Base-by-base conservation (phyloP, 2,888 invertebrate genomes). In the Amphimallon solstitiale region DNA sequence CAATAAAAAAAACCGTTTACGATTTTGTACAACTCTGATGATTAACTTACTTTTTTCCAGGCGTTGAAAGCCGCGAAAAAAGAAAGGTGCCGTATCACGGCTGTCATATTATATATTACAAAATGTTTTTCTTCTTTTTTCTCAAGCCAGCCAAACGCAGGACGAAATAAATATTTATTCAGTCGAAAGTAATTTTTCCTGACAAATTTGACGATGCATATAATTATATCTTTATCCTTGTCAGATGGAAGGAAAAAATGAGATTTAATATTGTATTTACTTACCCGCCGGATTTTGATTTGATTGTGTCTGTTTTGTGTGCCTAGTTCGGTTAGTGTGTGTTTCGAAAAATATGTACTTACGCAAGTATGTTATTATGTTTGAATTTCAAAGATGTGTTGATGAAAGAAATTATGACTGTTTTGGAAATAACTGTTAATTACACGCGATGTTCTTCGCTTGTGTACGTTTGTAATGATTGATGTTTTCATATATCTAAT, bases 161-260 rank as follows among this genome's bases (percentile, higher is more conserved):
- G 52, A 37, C 52, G 52, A 37, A 37, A 37, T 52, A 52, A 52
- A 52, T 52, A 52, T 52, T 52, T 52, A 52, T 52, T 52, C 52
- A 52, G 19, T 52, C 35, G 52, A 52, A 52, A 52, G 35, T 52
- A 52, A 52, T 52, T 37, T 52, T 37, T 10, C 35, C 52, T 52
- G 52, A 52, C 52, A 52, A 17, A 37, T 17, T 37, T 52, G 52
- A 52, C 52, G 52, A 37, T 19, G 52, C 19, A 15, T 15, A 19
- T 52, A 52, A 52, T 52, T 52, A 52, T 52, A 17, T 52, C 35
- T 52, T 52, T 52, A 52, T 52, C 52, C 35, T 35, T 35, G 52
- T 52, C 52, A 52, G 37, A 14, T 7, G 9, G 29, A 43, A 43
- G 7, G 43, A 43, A 43, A 2, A 52, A 37, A 15, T 17, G 19